Conservation (phyloP, 2,888 invertebrate species). For the Venusia cambrica region DNA sequence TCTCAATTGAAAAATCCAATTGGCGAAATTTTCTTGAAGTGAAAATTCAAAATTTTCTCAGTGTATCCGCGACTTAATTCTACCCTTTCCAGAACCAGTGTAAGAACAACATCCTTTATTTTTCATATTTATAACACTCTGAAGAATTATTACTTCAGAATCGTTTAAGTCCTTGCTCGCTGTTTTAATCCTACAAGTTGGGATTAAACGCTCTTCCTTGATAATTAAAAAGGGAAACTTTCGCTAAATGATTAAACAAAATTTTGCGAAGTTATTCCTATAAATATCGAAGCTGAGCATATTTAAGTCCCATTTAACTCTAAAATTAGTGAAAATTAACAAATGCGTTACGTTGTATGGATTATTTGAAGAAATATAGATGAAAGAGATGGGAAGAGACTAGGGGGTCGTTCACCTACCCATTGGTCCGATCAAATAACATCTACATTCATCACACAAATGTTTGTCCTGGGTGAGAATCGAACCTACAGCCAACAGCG, state of each 20-base stretch:
- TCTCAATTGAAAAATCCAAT: too few species aligned
- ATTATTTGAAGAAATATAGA: too few species aligned
- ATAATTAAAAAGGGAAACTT: slow-evolving; percentile 76
- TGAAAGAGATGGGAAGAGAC: too few species aligned
- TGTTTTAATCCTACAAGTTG: slow-evolving; percentile 68
- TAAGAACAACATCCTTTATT: slow-evolving; percentile 57
- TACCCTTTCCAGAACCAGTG: slow-evolving; percentile 47
- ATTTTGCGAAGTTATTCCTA: slow-evolving; percentile 33
- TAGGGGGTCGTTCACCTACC: too few species aligned
- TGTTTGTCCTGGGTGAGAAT: too few species aligned
- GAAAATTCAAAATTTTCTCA: slow-evolving; percentile 8
- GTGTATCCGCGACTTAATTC: slow-evolving; percentile 36
- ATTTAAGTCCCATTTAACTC: too few species aligned
- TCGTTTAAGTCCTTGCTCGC: slow-evolving; percentile 78
- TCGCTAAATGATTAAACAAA: slow-evolving; percentile 61
- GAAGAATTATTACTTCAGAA: slow-evolving; percentile 79
- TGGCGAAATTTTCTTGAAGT: neutral
- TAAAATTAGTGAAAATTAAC: too few species aligned
- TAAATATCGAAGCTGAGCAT: slow-evolving; percentile 3
- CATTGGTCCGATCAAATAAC: too few species aligned
- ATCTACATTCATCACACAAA: too few species aligned
- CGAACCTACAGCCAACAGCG: too few species aligned
- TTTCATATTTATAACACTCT: slow-evolving; percentile 74
- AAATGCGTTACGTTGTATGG: too few species aligned
- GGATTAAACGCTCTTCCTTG: slow-evolving; percentile 69